phyloP scores from a whole-genome alignment of 2,888 invertebrate species.

The Aspidiotus destructor region DNA sequence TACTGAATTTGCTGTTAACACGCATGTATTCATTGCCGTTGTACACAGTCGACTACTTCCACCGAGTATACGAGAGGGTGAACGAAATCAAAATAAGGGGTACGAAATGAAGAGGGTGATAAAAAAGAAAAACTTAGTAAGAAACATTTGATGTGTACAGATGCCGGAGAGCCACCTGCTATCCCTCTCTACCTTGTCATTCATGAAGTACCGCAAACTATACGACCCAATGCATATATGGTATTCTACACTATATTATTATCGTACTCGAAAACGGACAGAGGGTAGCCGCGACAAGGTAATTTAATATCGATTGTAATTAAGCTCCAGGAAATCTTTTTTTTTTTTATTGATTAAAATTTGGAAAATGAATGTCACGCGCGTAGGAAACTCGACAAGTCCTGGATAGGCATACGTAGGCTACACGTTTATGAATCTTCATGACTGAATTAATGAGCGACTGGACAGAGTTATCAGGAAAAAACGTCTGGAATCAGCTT shows the following conservation, averaged over 20 bases:
- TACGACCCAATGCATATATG: slow-evolving; percentile 4
- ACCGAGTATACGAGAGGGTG: slow-evolving; percentile 10
- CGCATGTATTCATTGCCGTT: background rate
- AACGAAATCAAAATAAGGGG: slow-evolving; percentile 25
- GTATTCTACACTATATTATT: background rate
- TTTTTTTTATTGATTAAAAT: background rate
- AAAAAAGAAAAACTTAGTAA: background rate
- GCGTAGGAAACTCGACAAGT: too few relatives aligned
- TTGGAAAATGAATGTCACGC: too few relatives aligned
- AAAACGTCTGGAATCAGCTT: too few relatives aligned
- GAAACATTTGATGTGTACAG: slow-evolving; percentile 14
- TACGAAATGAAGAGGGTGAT: slow-evolving; percentile 22
- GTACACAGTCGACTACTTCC: background rate
- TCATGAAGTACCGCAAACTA: slow-evolving; percentile 28
- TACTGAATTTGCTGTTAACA: too few relatives aligned
- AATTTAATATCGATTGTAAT: background rate
- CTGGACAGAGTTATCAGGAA: too few relatives aligned
- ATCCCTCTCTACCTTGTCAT: slow-evolving; percentile 23
- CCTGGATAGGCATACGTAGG: too few relatives aligned
- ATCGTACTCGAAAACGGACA: slow-evolving; percentile 6
- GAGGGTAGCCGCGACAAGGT: slow-evolving; percentile 11
- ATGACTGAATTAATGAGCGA: too few relatives aligned
- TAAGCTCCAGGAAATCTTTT: background rate
- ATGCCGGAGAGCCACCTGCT: slow-evolving; percentile 27
- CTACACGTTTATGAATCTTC: too few relatives aligned